phyloP scores from a whole-genome alignment of 2,797 vertebrate species.

The Myiotriccus ornatus region DNA sequence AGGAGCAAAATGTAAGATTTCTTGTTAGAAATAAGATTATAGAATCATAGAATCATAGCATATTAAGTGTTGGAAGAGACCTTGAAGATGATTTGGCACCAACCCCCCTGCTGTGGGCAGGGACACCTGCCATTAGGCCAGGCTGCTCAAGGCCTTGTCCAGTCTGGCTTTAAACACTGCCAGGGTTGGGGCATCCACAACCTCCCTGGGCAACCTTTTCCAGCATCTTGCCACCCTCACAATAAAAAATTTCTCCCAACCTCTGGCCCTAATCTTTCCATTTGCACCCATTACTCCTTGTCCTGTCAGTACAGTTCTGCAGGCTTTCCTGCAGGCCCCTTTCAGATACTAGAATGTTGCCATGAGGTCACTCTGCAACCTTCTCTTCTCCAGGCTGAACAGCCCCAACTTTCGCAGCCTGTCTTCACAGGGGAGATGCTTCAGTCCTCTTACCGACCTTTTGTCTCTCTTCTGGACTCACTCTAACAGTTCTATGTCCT shows the following conservation, averaged over 20 bases:
- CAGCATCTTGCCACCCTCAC: neutral
- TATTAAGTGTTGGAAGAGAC: neutral
- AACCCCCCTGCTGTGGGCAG: neutral
- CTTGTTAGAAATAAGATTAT: neutral
- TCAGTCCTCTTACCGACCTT: no score
- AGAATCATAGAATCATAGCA: neutral
- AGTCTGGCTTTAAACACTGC: rapidly evolving
- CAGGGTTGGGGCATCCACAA: neutral
- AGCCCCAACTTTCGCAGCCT: neutral
- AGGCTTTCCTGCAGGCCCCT: neutral
- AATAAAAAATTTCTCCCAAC: neutral
- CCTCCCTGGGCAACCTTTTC: neutral
- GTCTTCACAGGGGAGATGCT: neutral
- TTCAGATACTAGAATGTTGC: neutral
- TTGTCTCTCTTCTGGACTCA: neutral
- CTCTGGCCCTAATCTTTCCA: neutral
- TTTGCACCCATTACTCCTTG: neutral
- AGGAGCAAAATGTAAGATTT: neutral
- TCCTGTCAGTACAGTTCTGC: neutral
- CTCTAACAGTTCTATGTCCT: neutral
- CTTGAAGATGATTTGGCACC: neutral
- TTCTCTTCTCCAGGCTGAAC: neutral
- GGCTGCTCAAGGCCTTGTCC: neutral
- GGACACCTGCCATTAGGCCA: rapidly evolving
- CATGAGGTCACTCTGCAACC: neutral